Evolutionary conservation across 2,888 invertebrate genomes (phyloP).

Genomic region (Macaria notata): DNA sequence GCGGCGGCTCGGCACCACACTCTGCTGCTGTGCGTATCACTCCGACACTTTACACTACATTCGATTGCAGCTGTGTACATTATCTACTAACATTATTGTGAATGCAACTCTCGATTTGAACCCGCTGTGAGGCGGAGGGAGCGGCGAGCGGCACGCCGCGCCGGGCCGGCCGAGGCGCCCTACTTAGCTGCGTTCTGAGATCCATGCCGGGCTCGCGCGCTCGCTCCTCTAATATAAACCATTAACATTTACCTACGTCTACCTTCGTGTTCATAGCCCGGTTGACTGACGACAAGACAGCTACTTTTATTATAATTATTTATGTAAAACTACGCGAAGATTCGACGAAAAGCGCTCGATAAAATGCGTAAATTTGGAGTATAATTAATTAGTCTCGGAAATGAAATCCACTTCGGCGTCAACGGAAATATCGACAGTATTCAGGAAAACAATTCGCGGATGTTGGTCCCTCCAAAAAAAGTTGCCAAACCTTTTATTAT

Average conservation of each 20-base stretch:
- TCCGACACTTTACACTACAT: constrained; percentile 77
- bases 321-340: constrained; percentile 44
- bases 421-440: constrained; percentile 38
- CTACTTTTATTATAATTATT: constrained; percentile 37
- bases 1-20: constrained; percentile 33
- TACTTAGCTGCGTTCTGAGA: constrained; percentile 79
- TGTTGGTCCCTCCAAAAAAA: constrained; percentile 79
- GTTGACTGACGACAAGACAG: constrained; percentile 58
- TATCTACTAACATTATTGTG: constrained; percentile 74
- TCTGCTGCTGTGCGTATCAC: constrained; percentile 70
- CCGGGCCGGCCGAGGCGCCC: constrained; percentile 56
- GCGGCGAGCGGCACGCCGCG: constrained; percentile 48
- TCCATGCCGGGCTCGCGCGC: constrained; percentile 78
- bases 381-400: constrained; percentile 44
- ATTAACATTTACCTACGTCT: constrained; percentile 59
- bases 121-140: constrained; percentile 70
- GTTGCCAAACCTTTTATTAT: constrained; percentile 58
- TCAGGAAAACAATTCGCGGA: constrained; percentile 53
- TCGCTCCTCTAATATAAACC: constrained; percentile 68
- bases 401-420: constrained; percentile 47
- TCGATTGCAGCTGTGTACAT: constrained; percentile 70
- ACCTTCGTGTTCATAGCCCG: constrained; percentile 73
- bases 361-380: constrained; percentile 61
- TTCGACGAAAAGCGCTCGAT: constrained; percentile 55
- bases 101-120: constrained; percentile 75